Evolutionary conservation across 2,113 vertebrate genomes (phyloP).

Genomic region (Butorides virescens): DNA sequence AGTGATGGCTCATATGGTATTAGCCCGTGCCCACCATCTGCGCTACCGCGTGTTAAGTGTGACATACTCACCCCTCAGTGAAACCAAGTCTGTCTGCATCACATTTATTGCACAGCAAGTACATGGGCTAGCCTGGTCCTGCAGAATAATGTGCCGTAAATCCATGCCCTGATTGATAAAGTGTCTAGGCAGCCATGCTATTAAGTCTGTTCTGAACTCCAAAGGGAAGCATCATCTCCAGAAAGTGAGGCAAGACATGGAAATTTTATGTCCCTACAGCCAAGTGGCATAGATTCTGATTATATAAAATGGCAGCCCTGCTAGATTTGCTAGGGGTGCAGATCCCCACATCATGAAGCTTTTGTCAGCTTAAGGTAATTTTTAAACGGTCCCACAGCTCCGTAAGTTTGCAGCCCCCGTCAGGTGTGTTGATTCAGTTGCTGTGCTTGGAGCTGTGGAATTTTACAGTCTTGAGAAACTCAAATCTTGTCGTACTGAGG

Average conservation of each 20-base stretch:
- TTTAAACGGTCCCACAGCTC: not conserved
- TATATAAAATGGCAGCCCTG: not conserved
- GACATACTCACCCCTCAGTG: not conserved
- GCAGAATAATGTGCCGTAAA: not conserved
- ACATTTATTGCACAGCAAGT: not conserved
- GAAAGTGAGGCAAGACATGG: not conserved
- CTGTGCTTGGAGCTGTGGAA: not conserved
- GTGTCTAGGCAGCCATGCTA: not conserved
- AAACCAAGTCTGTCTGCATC: not conserved
- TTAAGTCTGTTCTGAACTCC: not conserved
- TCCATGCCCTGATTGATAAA: not conserved
- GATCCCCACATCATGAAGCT: not conserved
- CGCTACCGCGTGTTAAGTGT: not conserved
- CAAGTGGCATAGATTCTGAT: not conserved
- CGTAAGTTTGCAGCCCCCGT: not conserved
- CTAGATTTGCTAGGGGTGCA: not conserved
- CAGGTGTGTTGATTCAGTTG: not conserved
- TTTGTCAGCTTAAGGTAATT: not conserved
- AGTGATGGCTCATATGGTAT: not conserved
- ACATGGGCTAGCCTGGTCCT: not conserved
- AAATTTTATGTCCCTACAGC: not conserved
- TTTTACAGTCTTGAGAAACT: not conserved
- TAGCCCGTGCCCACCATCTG: not conserved
- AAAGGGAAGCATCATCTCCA: not conserved
- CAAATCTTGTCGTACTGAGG: not conserved